These are phyloP conservation scores for Oryzias woworae DNA, from an alignment of 2,113 vertebrate genomes.

Conservation along the genomic window DNA sequence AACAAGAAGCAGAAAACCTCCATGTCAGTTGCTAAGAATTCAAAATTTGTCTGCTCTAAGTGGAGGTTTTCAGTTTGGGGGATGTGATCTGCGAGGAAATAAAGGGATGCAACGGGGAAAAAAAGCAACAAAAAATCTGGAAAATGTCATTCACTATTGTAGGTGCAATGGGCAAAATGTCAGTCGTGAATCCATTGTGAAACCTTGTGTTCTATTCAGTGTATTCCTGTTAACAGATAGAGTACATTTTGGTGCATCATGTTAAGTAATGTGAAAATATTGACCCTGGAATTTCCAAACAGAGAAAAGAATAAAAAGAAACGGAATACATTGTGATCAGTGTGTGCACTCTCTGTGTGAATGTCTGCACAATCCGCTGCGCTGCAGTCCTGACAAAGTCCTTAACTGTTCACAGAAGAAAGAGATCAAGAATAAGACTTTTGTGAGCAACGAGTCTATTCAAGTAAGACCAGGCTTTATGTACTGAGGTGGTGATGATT, in stretches of 20 bases:
- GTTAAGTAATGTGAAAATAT: constrained; percentile 94
- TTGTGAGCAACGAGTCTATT: constrained; percentile 23
- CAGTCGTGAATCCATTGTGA: constrained; percentile 94
- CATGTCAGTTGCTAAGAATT: constrained; percentile 56
- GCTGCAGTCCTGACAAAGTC: neutral
- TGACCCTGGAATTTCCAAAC: constrained; percentile 92
- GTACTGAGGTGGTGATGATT: constrained; percentile 41
- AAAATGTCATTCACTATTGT: constrained; percentile 85
- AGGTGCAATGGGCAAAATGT: constrained; percentile 89
- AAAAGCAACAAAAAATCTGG: constrained; percentile 66
- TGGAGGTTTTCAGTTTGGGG: constrained; percentile 61
- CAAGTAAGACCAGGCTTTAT: constrained; percentile 47
- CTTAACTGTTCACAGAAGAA: constrained; percentile 26
- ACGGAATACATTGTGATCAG: constrained; percentile 56
- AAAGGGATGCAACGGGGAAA: constrained; percentile 26
- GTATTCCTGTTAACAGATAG: constrained; percentile 94
- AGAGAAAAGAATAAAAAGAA: constrained; percentile 91
- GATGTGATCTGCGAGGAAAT: constrained; percentile 68
- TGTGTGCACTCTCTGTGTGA: constrained; percentile 36
- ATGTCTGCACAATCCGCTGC: constrained; percentile 12
- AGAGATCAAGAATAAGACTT: constrained; percentile 38
- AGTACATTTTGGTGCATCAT: constrained; percentile 92
- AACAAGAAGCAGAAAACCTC: constrained; percentile 51
- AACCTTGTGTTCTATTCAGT: constrained; percentile 92
- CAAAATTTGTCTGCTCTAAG: constrained; percentile 56